Evolutionary conservation across 2,113 vertebrate genomes (phyloP).

Genomic region (Danionella cerebrum): DNA sequence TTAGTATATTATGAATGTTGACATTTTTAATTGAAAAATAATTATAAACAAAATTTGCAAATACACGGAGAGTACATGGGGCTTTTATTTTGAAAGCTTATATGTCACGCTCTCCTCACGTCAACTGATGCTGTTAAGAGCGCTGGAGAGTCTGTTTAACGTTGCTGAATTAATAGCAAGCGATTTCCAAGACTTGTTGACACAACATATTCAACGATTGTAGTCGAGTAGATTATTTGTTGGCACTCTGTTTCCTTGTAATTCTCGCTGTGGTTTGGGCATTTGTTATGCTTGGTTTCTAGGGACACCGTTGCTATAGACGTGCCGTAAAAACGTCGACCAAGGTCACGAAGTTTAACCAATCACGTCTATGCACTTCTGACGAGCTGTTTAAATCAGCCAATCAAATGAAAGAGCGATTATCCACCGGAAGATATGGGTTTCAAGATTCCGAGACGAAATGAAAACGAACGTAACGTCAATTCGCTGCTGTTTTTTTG

Average conservation of each 20-base stretch:
- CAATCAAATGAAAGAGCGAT: slow-evolving; percentile 27
- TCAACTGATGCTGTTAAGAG: too few relatives aligned
- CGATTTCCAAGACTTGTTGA: too few relatives aligned
- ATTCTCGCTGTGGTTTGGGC: slow-evolving; percentile 11
- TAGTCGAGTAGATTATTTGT: not conserved
- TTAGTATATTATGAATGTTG: too few relatives aligned
- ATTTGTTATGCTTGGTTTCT: slow-evolving; percentile 35
- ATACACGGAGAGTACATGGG: too few relatives aligned
- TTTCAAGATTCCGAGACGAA: not conserved
- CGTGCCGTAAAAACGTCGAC: not conserved
- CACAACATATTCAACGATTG: too few relatives aligned
- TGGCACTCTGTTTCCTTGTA: not conserved
- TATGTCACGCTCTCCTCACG: too few relatives aligned
- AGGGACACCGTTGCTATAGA: slow-evolving; percentile 25
- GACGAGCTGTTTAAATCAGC: slow-evolving; percentile 37
- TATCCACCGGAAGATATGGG: slow-evolving; percentile 31
- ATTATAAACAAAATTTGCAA: too few relatives aligned
- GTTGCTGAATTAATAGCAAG: too few relatives aligned
- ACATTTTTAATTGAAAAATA: too few relatives aligned
- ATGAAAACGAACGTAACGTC: slow-evolving; percentile 14
- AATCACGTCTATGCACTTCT: slow-evolving; percentile 14
- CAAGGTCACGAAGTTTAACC: slow-evolving; percentile 14
- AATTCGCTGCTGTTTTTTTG: not conserved
- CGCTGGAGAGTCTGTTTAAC: too few relatives aligned
- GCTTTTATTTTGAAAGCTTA: too few relatives aligned